A percentile compares a stretch with the other conserved stretches of the same genome.
These are phyloP conservation scores for Xenotilapia caudafasciata DNA, from an alignment of 2,113 vertebrate species.

Conservation along the genomic window DNA sequence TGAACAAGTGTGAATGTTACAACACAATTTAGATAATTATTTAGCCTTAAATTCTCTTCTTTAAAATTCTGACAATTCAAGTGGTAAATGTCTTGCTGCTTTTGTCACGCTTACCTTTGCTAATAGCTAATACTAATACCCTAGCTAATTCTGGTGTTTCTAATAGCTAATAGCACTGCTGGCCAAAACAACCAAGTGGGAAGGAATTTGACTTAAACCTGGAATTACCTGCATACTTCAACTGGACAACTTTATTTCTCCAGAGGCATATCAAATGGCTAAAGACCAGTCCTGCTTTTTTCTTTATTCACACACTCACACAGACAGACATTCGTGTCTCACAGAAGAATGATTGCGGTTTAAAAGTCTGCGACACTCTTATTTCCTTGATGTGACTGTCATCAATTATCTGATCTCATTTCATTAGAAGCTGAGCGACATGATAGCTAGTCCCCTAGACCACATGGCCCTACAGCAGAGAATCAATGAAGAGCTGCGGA, in stretches of 20 bases:
- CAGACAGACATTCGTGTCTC: not conserved
- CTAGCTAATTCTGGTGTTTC: not conserved
- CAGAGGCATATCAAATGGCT: not conserved
- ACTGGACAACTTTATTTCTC: not conserved
- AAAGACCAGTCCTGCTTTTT: not conserved
- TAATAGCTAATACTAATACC: not conserved
- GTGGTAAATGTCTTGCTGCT: not conserved
- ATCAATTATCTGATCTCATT: slow-evolving; percentile 20
- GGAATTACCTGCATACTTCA: not conserved
- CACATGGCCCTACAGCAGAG: not conserved
- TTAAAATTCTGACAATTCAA: not conserved
- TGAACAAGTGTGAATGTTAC: not conserved
- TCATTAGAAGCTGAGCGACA: not conserved
- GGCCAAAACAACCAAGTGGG: not conserved
- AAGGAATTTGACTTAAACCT: not conserved
- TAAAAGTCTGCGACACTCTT: not conserved
- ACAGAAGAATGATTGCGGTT: not conserved
- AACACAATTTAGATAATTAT: not conserved
- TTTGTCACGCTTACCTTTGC: not conserved
- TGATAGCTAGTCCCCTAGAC: not conserved
- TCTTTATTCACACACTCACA: not conserved
- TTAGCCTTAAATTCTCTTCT: not conserved
- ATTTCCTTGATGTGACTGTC: not conserved
- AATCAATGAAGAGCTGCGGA: not conserved
- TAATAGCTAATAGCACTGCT: not conserved